Percentiles rank a stretch among this genome's conserved stretches.
Evolutionary conservation across 1,140 invertebrate species (phyloP).

Genomic region (Drosophila baimaii): DNA sequence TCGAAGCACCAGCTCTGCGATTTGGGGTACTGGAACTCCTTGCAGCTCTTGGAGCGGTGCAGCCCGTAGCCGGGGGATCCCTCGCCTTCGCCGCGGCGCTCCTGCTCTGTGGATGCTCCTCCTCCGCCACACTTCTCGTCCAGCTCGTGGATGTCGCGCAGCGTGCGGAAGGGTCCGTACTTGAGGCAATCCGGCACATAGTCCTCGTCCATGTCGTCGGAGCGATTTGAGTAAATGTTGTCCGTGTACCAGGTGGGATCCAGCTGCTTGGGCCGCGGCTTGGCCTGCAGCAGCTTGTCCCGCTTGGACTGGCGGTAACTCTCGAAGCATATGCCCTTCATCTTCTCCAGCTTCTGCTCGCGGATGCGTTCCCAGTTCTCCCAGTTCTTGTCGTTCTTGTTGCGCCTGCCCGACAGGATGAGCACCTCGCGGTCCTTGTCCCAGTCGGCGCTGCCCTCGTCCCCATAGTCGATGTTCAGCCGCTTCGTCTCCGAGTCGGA

Average conservation of each 20-base stretch:
- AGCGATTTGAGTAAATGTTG: slow-evolving; percentile 85
- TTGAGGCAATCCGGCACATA: slow-evolving; percentile 80
- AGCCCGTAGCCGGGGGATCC: slow-evolving; percentile 73
- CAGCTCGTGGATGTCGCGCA: slow-evolving; percentile 75
- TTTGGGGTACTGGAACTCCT: slow-evolving; percentile 82
- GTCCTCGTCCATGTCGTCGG: slow-evolving; percentile 81
- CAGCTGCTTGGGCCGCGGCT: slow-evolving; percentile 84
- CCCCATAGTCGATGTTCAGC: slow-evolving; percentile 74
- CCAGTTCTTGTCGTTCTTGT: slow-evolving; percentile 84
- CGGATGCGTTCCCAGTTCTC: slow-evolving; percentile 84
- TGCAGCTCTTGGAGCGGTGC: slow-evolving; percentile 82
- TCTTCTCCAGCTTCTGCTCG: slow-evolving; percentile 82
- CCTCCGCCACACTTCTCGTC: slow-evolving; percentile 65
- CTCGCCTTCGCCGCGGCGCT: slow-evolving; percentile 75
- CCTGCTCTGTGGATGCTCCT: slow-evolving; percentile 28
- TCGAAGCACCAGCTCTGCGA: slow-evolving; percentile 83
- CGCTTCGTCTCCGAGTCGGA: slow-evolving; percentile 65
- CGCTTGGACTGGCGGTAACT: slow-evolving; percentile 83
- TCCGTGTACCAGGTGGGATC: slow-evolving; percentile 84
- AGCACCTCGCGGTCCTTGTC: slow-evolving; percentile 64
- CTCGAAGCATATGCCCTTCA: slow-evolving; percentile 84
- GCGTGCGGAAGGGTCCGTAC: slow-evolving; percentile 72
- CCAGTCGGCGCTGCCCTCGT: slow-evolving; percentile 63
- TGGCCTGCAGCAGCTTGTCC: slow-evolving; percentile 85
- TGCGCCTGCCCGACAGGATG: slow-evolving; percentile 69